These are phyloP conservation scores for Atta colombica DNA, from an alignment of 1,140 invertebrate species.

Conservation along the genomic window DNA sequence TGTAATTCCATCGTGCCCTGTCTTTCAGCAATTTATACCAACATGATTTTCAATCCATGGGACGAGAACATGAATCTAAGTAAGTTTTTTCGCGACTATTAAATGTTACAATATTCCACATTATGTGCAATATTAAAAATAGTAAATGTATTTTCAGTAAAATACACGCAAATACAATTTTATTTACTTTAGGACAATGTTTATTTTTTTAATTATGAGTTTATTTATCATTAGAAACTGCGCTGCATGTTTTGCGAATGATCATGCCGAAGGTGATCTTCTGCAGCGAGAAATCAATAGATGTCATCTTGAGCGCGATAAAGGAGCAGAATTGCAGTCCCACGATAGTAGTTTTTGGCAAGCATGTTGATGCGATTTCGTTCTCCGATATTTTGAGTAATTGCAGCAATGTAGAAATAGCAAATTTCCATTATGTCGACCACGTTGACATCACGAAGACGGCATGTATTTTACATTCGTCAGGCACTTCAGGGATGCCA, in stretches of 20 bases:
- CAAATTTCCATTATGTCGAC: conserved; percentile 51
- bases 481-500: conserved; percentile 91
- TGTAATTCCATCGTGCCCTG: conserved; percentile 85
- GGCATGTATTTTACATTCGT: conserved; percentile 86
- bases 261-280: conserved; percentile 71
- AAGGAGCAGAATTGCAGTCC: conserved; percentile 49
- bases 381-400: conserved; percentile 54
- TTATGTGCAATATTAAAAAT: no score
- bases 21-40: conserved; percentile 83
- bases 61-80: conserved; percentile 63
- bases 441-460: conserved; percentile 51
- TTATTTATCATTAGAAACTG: conserved; percentile 50
- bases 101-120: neutral
- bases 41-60: conserved; percentile 76
- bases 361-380: neutral
- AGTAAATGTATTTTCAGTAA: neutral
- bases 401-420: conserved; percentile 6
- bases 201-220: neutral
- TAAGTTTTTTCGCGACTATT: conserved; percentile 21
- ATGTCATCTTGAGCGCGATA: conserved; percentile 23
- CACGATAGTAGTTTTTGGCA: conserved; percentile 74
- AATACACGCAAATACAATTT: neutral
- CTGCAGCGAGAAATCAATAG: conserved; percentile 57
- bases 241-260: conserved; percentile 40
- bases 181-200: neutral